A percentile compares a stretch with the other conserved stretches of the same genome.
Conservation (phyloP, 30 jellyfish, hydroid and myxozoan species). For the Cassiopea xamachana region DNA sequence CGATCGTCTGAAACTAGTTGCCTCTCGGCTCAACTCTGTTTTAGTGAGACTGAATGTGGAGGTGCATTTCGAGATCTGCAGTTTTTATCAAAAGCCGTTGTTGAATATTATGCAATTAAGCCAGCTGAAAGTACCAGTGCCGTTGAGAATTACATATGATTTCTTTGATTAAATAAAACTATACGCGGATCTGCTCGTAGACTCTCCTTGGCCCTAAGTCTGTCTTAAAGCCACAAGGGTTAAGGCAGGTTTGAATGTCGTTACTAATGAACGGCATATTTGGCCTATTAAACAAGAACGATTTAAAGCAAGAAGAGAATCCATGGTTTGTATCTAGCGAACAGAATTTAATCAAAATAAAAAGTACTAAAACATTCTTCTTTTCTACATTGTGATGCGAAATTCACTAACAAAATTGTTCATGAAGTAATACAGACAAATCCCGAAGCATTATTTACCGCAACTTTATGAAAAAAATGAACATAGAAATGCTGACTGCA, state of each 20-base stretch:
- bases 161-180: background rate
- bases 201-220: background rate
- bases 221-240: background rate
- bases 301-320: background rate
- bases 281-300: background rate
- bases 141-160: too few species aligned
- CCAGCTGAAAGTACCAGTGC: too few species aligned
- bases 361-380: background rate
- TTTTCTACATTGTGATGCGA: background rate
- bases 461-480: background rate
- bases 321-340: too few species aligned
- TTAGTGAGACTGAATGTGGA: too few species aligned
- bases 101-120: too few species aligned
- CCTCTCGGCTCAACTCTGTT: too few species aligned
- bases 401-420: background rate
- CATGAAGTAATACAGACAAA: background rate
- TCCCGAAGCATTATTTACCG: background rate
- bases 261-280: background rate
- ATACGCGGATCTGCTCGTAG: background rate
- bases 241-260: background rate
- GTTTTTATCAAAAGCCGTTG: too few species aligned
- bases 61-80: too few species aligned
- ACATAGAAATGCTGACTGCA: background rate
- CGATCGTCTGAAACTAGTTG: too few species aligned
- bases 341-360: too few species aligned